Evolutionary conservation across 2,888 invertebrate species (phyloP), one percentile per base, ranked within the genome.

Genomic region (Pollenia amentaria): DNA sequence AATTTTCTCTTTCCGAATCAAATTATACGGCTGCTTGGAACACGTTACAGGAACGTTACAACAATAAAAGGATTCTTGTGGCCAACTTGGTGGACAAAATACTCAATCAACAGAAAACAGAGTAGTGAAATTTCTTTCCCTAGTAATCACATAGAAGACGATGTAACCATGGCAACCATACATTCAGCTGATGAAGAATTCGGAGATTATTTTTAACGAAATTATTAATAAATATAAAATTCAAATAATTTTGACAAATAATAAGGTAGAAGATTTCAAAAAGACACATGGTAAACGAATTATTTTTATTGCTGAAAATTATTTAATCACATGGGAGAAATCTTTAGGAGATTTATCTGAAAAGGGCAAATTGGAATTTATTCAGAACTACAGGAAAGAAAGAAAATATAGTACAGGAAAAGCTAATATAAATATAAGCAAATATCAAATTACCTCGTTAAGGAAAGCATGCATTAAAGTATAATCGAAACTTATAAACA

Each of bases 391-490:
- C 51, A 46, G 12, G 82, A 87, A 6, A 69, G 76, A 18, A 73
- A 67, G n/a, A 89, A 44, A 87, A 89, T 21, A 73, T 75, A 73
- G 73, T 88, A 14, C 86, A 89, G 62, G 55, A 88, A 79, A 88
- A 84, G 42, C 55, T 87, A 42, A 87, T 84, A 10, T 77, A 88
- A 62, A 82, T 88, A 75, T 89, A 88, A 87, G 72, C 88, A 88
- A 79, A 87, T 88, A 21, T 81, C 83, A 3, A 42, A 85, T 12
- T 86, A 87, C 62, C 88, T 88, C 72, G 12, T 60, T 6, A 38
- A 29, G 29, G 12, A 64, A n/a, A n/a, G n/a, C 40, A 29, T 64
- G n/a, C 40, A 16, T 16, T 64, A 12, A 42, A 42, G 62, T 11
- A 64, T 64, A 29, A 38, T 42, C 2, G 42, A 40, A 64, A 64